Conservation (phyloP, 2,797 vertebrate species). For the Dromococcyx pavoninus region DNA sequence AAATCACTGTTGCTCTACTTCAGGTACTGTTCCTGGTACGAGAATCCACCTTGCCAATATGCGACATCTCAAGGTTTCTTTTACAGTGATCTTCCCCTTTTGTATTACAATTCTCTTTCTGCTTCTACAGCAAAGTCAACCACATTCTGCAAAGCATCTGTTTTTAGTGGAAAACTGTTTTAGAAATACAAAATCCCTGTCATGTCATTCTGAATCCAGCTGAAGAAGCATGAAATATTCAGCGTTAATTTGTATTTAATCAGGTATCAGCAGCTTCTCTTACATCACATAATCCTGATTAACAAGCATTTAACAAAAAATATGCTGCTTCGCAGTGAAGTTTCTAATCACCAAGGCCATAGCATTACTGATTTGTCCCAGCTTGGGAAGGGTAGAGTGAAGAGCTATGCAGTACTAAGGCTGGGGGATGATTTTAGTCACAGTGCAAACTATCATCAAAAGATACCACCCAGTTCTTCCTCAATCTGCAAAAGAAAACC, state of each 20-base stretch:
- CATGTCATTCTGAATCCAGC: background rate
- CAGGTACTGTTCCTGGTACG: background rate
- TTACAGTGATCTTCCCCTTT: background rate
- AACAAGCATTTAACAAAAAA: conserved; percentile 4
- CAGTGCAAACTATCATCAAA: background rate
- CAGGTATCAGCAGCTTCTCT: background rate
- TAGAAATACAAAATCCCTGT: background rate
- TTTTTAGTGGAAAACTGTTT: conserved; percentile 3
- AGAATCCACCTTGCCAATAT: background rate
- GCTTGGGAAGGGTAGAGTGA: background rate
- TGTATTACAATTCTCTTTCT: background rate
- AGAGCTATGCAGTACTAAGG: background rate
- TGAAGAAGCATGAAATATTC: conserved; percentile 20
- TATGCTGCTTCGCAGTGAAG: background rate
- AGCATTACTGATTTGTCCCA: background rate
- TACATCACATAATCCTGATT: conserved; percentile 1
- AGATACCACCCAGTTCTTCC: background rate
- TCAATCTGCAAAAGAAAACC: background rate
- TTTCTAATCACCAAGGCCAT: background rate
- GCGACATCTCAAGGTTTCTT: background rate
- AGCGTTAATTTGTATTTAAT: background rate
- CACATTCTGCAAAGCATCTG: background rate
- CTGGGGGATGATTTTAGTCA: background rate
- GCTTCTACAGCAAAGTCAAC: background rate
- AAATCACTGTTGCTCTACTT: background rate